phyloP scores from a whole-genome alignment of 2,797 vertebrate genomes.

The Arremon aurantiirostris region DNA sequence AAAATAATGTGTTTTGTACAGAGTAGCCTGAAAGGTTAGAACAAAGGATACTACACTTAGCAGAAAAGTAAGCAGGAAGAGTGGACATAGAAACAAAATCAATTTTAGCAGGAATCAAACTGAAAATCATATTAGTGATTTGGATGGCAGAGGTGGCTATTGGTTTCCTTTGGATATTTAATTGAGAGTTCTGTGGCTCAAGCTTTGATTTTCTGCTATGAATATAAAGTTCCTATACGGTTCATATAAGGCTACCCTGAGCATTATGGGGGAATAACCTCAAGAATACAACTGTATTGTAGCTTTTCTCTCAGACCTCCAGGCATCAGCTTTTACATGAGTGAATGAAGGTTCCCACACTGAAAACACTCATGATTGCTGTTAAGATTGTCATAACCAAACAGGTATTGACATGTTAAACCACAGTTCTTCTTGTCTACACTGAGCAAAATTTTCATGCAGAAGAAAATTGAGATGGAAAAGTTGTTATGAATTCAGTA shows the following conservation, averaged over 20 bases:
- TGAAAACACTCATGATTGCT: neutral
- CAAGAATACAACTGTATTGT: neutral
- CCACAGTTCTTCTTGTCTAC: neutral
- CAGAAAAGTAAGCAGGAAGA: neutral
- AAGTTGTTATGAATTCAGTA: neutral
- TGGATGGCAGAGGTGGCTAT: neutral
- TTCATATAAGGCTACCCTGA: neutral
- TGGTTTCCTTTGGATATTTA: neutral
- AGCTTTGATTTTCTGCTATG: neutral
- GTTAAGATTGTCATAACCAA: fast-evolving
- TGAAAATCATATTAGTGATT: neutral
- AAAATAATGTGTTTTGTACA: neutral
- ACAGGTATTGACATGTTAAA: neutral
- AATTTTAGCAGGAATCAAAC: neutral
- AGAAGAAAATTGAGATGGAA: neutral
- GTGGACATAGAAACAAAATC: neutral
- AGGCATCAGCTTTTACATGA: neutral
- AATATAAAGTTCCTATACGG: neutral
- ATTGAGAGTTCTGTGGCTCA: neutral
- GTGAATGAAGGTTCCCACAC: neutral
- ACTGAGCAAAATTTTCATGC: neutral
- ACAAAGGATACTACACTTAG: neutral
- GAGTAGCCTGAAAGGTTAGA: neutral
- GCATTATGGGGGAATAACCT: fast-evolving
- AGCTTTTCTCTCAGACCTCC: neutral